These are phyloP conservation scores for Mastomys natalensis DNA, from an alignment of 2,113 vertebrate genomes.

Conservation along the genomic window DNA sequence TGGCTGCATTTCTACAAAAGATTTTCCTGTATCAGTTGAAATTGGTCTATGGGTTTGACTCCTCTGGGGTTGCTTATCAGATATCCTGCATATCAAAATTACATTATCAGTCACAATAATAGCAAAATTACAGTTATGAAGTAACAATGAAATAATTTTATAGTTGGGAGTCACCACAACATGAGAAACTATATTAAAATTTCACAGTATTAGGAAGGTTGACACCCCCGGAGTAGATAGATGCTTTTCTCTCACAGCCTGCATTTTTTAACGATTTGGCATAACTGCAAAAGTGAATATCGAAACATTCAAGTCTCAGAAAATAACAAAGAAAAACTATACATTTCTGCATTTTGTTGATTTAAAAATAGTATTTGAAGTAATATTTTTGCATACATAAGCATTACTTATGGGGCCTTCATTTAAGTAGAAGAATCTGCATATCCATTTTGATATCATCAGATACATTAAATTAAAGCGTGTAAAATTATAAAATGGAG, in stretches of 20 bases:
- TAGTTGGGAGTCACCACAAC: background rate
- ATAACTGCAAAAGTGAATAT: background rate
- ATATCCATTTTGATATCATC: background rate
- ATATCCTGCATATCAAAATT: background rate
- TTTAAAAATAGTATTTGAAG: background rate
- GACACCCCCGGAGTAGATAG: no score
- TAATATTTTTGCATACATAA: background rate
- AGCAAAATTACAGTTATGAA: background rate
- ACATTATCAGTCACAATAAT: background rate
- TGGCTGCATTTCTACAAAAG: constrained; percentile 20
- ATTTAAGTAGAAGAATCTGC: background rate
- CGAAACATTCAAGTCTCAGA: constrained; percentile 39
- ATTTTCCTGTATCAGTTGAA: constrained; percentile 20
- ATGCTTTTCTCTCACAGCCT: background rate
- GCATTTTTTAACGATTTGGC: background rate
- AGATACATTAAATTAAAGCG: background rate
- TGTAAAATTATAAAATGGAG: background rate
- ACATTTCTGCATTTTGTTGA: background rate
- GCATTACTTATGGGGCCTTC: background rate
- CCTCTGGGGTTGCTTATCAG: background rate
- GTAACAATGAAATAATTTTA: background rate
- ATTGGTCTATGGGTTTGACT: background rate
- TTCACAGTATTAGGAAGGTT: background rate
- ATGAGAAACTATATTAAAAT: background rate
- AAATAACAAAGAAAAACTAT: constrained; percentile 5